Base-by-base conservation (phyloP, 2,888 invertebrate species). In the Dascillus cervinus region DNA sequence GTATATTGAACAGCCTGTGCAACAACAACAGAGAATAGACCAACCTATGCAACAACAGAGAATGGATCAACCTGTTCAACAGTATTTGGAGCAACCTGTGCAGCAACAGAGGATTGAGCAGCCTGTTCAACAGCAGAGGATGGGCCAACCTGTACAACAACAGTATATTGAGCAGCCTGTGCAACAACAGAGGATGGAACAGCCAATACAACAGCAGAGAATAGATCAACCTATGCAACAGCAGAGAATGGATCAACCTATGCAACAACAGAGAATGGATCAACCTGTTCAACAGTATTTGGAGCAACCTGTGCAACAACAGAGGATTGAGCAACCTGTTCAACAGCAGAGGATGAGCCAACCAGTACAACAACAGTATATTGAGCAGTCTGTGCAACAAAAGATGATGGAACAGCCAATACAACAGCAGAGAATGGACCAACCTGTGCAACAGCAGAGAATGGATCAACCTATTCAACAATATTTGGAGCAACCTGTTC, bases 241-340 rank as follows among this genome's bases (percentile, higher is more conserved):
- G n/a, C n/a, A n/a, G n/a, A n/a, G n/a, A n/a, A n/a, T n/a, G n/a
- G n/a, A n/a, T n/a, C n/a, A n/a, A n/a, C n/a, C n/a, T n/a, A n/a
- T n/a, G n/a, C n/a, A n/a, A n/a, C n/a, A n/a, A n/a, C n/a, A n/a
- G n/a, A n/a, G n/a, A n/a, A n/a, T n/a, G n/a, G n/a, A n/a, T n/a
- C n/a, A n/a, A n/a, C n/a, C n/a, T n/a, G n/a, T n/a, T n/a, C n/a
- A n/a, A n/a, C n/a, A n/a, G n/a, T n/a, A n/a, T n/a, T n/a, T n/a
- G n/a, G n/a, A n/a, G n/a, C 46, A 43, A 13, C 49, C 49, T 15
- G 44, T 49, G 11, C 43, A 49, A 15, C 56, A 58, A 29, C 58
- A 56, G 24, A 49, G 54, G 15, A n/a, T n/a, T n/a, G n/a, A n/a
- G n/a, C n/a, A n/a, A n/a, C n/a, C n/a, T n/a, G n/a, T n/a, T n/a